Evolutionary conservation across 2,888 invertebrate species (phyloP).

Genomic region (Cephus sareptanus): DNA sequence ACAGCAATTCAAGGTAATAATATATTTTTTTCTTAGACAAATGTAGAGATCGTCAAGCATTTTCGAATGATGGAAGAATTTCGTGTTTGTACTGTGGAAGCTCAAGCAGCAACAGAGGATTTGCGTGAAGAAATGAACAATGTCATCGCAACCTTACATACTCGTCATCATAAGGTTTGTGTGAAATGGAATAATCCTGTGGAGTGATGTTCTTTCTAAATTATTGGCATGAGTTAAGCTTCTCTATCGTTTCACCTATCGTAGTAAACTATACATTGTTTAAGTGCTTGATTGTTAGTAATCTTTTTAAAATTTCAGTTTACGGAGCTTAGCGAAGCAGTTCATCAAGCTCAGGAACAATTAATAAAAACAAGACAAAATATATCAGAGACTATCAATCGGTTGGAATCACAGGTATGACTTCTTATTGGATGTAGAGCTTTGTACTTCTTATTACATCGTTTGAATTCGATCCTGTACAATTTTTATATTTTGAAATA

Average conservation of each 20-base stretch:
- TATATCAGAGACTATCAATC: slow-evolving; percentile 43
- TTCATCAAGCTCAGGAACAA: slow-evolving; percentile 46
- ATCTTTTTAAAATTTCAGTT: slow-evolving; percentile 40
- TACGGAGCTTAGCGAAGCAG: slow-evolving; percentile 42
- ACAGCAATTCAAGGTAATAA: neutral
- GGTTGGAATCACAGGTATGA: slow-evolving; percentile 51
- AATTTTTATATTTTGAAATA: neutral
- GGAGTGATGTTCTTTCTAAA: neutral
- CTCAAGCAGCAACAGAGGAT: slow-evolving; percentile 58
- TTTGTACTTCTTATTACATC: neutral
- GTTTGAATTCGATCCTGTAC: neutral
- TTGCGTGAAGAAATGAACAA: slow-evolving; percentile 54
- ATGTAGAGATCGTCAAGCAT: slow-evolving; percentile 35
- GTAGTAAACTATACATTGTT: neutral
- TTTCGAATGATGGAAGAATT: slow-evolving; percentile 59
- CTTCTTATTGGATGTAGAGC: neutral
- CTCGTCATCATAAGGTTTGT: slow-evolving; percentile 51
- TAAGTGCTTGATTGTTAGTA: neutral
- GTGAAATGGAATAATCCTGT: neutral
- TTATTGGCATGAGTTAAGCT: neutral
- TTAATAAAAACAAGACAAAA: slow-evolving; percentile 46
- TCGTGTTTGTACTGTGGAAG: slow-evolving; percentile 57
- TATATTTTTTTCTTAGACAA: slow-evolving; percentile 5
- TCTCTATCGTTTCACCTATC: neutral
- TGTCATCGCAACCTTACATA: slow-evolving; percentile 48